Conservation (phyloP, 2,888 invertebrate genomes). For the Brachynemurus nebulosus region DNA sequence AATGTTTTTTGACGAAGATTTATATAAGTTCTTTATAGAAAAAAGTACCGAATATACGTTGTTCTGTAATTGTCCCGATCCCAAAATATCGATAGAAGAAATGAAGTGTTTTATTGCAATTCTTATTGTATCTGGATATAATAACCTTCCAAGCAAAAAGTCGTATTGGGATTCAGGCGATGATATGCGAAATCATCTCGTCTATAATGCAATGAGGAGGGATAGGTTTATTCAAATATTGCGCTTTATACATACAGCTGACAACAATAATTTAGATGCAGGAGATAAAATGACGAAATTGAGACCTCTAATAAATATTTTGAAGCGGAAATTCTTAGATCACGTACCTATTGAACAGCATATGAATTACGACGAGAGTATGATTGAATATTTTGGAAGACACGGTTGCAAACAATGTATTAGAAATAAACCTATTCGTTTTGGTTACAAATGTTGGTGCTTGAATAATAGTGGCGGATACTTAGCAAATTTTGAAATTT, state of each 20-base stretch:
- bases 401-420: constrained; percentile 24
- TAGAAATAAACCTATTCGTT: constrained; percentile 22
- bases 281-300: constrained; percentile 21
- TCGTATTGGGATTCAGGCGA: constrained; percentile 13
- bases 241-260: too few relatives aligned
- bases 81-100: constrained; percentile 13
- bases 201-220: constrained; percentile 11
- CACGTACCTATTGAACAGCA: constrained; percentile 17
- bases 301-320: constrained; percentile 16
- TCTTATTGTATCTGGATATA: constrained; percentile 17
- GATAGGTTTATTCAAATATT: constrained; percentile 14
- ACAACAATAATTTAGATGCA: constrained; percentile 13
- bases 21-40: too few relatives aligned
- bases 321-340: constrained; percentile 13
- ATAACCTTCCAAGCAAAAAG: constrained; percentile 12
- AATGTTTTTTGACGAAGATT: too few relatives aligned
- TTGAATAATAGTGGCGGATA: constrained; percentile 18
- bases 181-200: constrained; percentile 11
- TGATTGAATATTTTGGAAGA: constrained; percentile 24
- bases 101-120: constrained; percentile 15
- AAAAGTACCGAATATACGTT: constrained; percentile 14
- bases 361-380: constrained; percentile 21
- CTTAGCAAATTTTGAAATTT: constrained; percentile 21
- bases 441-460: constrained; percentile 23
- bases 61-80: constrained; percentile 14